Evolutionary conservation across 2,888 invertebrate species (phyloP).

Genomic region (Agrochola macilenta): DNA sequence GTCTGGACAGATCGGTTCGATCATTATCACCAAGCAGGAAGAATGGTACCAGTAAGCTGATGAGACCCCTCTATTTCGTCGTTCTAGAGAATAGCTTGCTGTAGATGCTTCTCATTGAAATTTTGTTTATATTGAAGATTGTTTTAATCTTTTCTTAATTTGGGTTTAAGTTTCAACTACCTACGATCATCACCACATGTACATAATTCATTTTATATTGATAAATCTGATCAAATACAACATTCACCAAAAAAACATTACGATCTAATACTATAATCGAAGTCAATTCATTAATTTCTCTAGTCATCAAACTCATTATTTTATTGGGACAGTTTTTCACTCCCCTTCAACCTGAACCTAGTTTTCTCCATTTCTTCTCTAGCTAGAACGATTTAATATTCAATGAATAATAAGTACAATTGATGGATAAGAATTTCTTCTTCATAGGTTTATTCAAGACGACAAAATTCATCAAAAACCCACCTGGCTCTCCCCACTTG

Average conservation of each 20-base stretch:
- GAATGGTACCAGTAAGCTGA: conserved; percentile 87
- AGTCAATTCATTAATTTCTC: conserved; percentile 13
- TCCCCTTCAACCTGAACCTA: conserved; percentile 23
- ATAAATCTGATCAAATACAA: conserved; percentile 11
- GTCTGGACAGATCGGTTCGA: conserved; percentile 94
- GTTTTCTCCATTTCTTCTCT: conserved; percentile 27
- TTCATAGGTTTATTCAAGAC: conserved; percentile 89
- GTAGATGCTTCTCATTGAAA: conserved; percentile 58
- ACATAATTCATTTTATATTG: conserved; percentile 24
- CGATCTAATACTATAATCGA: conserved; percentile 16
- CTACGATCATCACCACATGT: conserved; percentile 1
- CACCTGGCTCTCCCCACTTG: conserved; percentile 88
- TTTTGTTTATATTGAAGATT: conserved; percentile 24
- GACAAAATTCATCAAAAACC: conserved; percentile 87
- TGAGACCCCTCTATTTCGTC: conserved; percentile 8
- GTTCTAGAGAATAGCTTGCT: conserved; percentile 41
- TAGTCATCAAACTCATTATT: conserved; percentile 28
- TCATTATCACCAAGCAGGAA: conserved; percentile 91
- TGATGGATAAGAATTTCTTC: conserved; percentile 77
- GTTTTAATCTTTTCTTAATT: neutral
- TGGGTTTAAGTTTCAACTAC: conserved; percentile 15
- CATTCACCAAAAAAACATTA: conserved; percentile 22
- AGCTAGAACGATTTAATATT: conserved; percentile 38
- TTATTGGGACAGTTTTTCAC: conserved; percentile 21
- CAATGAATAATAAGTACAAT: conserved; percentile 42